Evolutionary conservation across 2,113 vertebrate species (phyloP).

Genomic region (Microtus montanus): DNA sequence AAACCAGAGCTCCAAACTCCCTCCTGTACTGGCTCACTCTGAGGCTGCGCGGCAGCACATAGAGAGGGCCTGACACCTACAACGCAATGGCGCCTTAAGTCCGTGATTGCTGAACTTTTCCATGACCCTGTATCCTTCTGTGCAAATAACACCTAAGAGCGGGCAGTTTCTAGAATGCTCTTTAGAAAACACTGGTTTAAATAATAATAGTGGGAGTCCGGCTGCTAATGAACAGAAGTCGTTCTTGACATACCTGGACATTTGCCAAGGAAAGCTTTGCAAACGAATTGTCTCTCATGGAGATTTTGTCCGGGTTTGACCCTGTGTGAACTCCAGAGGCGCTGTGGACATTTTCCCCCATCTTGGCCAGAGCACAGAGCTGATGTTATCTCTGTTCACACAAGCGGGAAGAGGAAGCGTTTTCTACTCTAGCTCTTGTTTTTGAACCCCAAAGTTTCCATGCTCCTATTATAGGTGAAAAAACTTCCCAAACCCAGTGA

Average conservation of each 20-base stretch:
- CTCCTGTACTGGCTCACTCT: background rate
- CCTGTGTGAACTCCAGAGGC: background rate
- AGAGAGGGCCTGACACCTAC: background rate
- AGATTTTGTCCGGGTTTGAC: background rate
- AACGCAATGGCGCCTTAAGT: background rate
- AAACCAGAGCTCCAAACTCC: background rate
- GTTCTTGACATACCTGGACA: slow-evolving; percentile 9
- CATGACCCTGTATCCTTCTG: background rate
- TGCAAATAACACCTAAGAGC: slow-evolving; percentile 34
- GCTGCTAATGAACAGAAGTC: background rate
- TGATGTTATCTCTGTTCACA: slow-evolving; percentile 54
- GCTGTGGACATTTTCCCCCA: background rate
- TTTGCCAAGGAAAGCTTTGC: slow-evolving; percentile 46
- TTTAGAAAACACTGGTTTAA: slow-evolving; percentile 32
- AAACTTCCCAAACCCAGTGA: slow-evolving; percentile 55
- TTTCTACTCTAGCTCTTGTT: slow-evolving; percentile 59
- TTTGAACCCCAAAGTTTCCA: slow-evolving; percentile 66
- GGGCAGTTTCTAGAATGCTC: background rate
- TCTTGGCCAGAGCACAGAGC: background rate
- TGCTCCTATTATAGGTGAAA: slow-evolving; percentile 47
- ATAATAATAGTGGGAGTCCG: background rate
- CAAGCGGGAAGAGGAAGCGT: slow-evolving; percentile 31
- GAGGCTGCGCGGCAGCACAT: background rate
- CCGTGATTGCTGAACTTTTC: background rate
- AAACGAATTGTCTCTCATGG: slow-evolving; percentile 5